Conservation (phyloP, 1,140 invertebrate genomes). For the Philotrypesis tridentata region DNA sequence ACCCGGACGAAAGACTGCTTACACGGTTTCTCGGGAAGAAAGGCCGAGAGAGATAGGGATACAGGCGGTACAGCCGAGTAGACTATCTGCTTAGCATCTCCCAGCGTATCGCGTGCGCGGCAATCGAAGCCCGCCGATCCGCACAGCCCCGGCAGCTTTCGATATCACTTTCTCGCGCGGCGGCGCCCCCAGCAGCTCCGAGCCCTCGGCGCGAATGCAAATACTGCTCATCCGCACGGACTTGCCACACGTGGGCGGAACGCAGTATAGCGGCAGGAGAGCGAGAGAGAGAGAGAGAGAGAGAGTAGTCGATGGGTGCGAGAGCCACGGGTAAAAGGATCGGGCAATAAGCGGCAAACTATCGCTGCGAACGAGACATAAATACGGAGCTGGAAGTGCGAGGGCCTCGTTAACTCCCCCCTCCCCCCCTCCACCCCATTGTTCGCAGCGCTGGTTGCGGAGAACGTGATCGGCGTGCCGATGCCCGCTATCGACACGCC, state of each 20-base stretch:
- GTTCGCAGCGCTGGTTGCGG: slow-evolving; percentile 1
- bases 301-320: background rate
- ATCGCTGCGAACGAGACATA: slow-evolving; percentile 27
- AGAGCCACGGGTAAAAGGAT: background rate
- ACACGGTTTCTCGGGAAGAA: too few relatives aligned
- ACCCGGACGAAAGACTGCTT: too few relatives aligned
- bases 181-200: too few relatives aligned
- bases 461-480: slow-evolving; percentile 47
- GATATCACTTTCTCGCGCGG: too few relatives aligned
- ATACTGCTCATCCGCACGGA: too few relatives aligned
- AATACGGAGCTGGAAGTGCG: slow-evolving; percentile 25
- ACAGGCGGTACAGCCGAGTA: too few relatives aligned
- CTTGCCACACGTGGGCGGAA: too few relatives aligned
- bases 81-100: background rate
- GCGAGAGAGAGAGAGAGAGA: background rate
- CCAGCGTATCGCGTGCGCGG: background rate
- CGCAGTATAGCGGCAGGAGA: too few relatives aligned
- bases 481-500: slow-evolving; percentile 33
- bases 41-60: too few relatives aligned
- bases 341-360: slow-evolving; percentile 33
- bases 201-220: too few relatives aligned
- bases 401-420: slow-evolving; percentile 27
- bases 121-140: too few relatives aligned
- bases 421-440: slow-evolving; percentile 5
- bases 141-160: too few relatives aligned